Base-by-base conservation (phyloP, 2,113 vertebrate genomes). In the Cyphomyrus plagiostoma region DNA sequence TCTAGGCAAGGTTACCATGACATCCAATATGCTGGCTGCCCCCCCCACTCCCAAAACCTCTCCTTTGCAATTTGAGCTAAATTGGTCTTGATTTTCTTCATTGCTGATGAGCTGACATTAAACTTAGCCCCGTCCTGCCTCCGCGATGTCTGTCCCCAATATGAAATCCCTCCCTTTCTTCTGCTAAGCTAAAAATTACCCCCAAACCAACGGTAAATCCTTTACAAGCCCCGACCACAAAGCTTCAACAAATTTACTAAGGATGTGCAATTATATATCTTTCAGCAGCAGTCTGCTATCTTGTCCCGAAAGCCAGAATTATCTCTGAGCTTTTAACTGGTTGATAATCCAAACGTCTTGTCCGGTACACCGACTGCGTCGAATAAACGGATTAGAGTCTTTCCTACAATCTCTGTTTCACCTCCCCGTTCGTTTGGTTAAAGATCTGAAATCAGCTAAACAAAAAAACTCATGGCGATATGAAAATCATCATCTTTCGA, bases 241-340 rank as follows among this genome's bases (percentile, higher is more conserved):
- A 35, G 11, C 4, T 23, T 26, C 58, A 88, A 9, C 21, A 17
- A 46, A 48, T 46, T 21, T 70, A n/a, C 56, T 19, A 42, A 70
- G 58, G 58, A 88, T 80, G 30, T 42, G 62, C 62, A 80, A 42
- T 42, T 80, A 80, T 80, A 80, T 80, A 80, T 42, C 74, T 80
- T 42, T 42, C 74, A 39, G 30, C 30, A 80, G 74, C 74, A 80
- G 74, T 80, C 62, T 70, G 26, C 39, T 46, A 48, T 84, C 82
- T 84, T 30, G n/a, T n/a, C 3, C 23, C 48, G 10, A 50, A 26
- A 26, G 45, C 23, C 83, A n/a, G 9, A 26, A 23, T 86, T 86
- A 86, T 86, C 21, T 50, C 45, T 4, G 13, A 50, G 48, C 19
- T 26, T 48, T n/a, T 50, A 26, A 86, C 10, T n/a, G 45, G 21